Percentiles rank a stretch among this genome's conserved stretches.
phyloP scores from a whole-genome alignment of 1,140 invertebrate genomes.

The Phthorimaea operculella region DNA sequence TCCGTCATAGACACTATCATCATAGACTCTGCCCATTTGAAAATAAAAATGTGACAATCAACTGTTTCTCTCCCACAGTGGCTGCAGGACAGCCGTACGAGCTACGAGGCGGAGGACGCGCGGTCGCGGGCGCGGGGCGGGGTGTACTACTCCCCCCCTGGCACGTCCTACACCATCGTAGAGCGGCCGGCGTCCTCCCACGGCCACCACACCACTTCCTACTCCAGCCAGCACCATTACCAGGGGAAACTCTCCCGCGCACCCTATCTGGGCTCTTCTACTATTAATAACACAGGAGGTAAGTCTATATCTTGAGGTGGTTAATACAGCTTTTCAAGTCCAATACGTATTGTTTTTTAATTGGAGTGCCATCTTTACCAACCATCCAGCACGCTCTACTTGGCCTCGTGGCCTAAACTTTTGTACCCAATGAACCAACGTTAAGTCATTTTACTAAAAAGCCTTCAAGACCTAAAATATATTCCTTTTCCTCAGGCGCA shows the following conservation, averaged over 20 bases:
- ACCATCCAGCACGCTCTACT: too few relatives aligned
- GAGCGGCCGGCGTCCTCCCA: conserved; percentile 82
- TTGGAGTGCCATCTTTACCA: too few relatives aligned
- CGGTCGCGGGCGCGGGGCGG: conserved; percentile 65
- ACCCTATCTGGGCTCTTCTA: conserved; percentile 74
- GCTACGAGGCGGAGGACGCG: conserved; percentile 58
- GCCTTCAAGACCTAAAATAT: too few relatives aligned
- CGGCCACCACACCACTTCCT: conserved; percentile 71
- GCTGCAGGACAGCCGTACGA: conserved; percentile 60
- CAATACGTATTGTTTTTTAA: too few relatives aligned
- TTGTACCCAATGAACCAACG: too few relatives aligned
- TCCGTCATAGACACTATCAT: too few relatives aligned
- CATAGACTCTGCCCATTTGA: too few relatives aligned
- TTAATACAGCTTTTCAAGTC: too few relatives aligned
- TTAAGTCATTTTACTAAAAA: too few relatives aligned
- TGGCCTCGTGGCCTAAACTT: too few relatives aligned
- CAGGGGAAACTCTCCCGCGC: conserved; percentile 62
- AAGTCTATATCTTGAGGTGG: background rate
- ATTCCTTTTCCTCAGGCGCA: conserved; percentile 24
- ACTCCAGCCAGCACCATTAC: conserved; percentile 70
- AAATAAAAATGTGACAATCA: too few relatives aligned
- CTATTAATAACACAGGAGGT: conserved; percentile 55
- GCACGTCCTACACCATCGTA: conserved; percentile 86
- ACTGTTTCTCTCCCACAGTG: conserved; percentile 17
- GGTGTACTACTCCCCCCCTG: conserved; percentile 75